phyloP scores from a whole-genome alignment of 2,113 vertebrate species.

The Meleagris gallopavo region DNA sequence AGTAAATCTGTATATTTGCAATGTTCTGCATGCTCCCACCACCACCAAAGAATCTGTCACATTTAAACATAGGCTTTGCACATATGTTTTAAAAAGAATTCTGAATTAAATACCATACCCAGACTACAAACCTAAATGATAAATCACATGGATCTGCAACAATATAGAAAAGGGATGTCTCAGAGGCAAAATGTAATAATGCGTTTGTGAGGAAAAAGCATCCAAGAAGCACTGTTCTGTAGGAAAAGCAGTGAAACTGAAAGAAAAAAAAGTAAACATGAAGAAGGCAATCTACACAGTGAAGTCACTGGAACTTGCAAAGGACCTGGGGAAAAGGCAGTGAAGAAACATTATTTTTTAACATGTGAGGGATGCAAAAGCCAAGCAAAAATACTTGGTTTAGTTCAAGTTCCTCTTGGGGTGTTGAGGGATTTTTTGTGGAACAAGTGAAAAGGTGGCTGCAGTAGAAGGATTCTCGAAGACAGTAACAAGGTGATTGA shows the following conservation, averaged over 20 bases:
- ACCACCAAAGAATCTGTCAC: background rate
- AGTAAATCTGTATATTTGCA: background rate
- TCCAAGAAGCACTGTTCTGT: background rate
- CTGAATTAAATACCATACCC: slow-evolving; percentile 20
- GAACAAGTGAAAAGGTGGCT: background rate
- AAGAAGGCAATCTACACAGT: background rate
- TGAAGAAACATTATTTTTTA: background rate
- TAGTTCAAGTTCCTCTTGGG: background rate
- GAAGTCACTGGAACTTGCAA: background rate
- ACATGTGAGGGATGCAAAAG: background rate
- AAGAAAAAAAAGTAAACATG: background rate
- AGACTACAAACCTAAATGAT: background rate
- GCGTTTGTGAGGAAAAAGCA: background rate
- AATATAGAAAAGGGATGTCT: background rate
- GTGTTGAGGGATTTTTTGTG: background rate
- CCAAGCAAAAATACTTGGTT: background rate
- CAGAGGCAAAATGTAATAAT: background rate
- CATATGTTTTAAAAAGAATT: background rate
- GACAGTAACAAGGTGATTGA: background rate
- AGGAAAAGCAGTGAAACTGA: background rate
- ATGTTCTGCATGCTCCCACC: background rate
- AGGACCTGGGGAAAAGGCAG: background rate
- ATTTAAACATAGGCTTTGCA: background rate
- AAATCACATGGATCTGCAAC: background rate
- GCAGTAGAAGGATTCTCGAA: background rate